Base-by-base conservation (phyloP, 2,888 invertebrate species). In the Ommatoiulus sabulosus region DNA sequence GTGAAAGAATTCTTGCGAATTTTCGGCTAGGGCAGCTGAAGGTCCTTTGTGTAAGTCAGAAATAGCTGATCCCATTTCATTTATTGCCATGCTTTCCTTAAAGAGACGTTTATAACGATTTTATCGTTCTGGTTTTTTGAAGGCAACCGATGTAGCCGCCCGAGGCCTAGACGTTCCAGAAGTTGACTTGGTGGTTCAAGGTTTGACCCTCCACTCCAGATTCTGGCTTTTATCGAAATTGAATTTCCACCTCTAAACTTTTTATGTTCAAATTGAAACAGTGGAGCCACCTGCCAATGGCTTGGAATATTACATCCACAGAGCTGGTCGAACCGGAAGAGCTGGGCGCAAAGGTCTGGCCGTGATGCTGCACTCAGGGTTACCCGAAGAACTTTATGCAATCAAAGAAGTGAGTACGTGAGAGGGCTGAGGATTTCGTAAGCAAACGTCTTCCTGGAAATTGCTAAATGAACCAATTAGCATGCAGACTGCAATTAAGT, bases 121-220 rank as follows among this genome's bases (percentile, higher is more conserved):
- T 86, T 0, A 44, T 0, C 10, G 4, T 46, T 43, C 20, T 17
- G 35, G 10, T 87, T 52, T 20, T 63, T 35, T 43, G 48, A 6
- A 89, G 89, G 89, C 89, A 17, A 89, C 89, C n/a, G 89, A 89
- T 87, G 89, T 89, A 72, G 89, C 89, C 72, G 89, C 89, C 24
- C 87, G 89, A 24, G 89, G 89, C 5, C 44, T 89, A 57, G 89
- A 89, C 89, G 63, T 89, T 89, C 89, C 89, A 24, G 89, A 89
- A 87, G 87, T 87, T 2, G 87, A 87, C 48, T 57, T 89, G 20
- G 87, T 89, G 20, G 12, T 89, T 86, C 89, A 89, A 84, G 89
- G 89, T 89, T 72, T n/a, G 88, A 5, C 15, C 12, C 24, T 86
- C 10, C 44, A 57, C 15, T 4, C 17, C 57, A 20, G 35, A 8